phyloP scores from a whole-genome alignment of 2,113 vertebrate species.

The Caracal caracal region DNA sequence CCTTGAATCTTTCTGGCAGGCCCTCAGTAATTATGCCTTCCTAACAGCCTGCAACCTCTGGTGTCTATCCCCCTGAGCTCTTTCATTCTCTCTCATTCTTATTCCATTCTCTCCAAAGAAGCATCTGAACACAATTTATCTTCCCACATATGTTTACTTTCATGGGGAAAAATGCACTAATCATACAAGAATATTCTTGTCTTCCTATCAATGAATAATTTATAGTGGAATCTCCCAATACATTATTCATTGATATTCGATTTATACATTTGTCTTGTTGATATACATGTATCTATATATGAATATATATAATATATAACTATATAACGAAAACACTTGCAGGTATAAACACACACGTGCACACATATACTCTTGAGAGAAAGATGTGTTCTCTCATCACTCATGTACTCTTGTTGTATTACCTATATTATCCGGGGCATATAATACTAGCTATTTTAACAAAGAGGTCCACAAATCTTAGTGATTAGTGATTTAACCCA shows the following conservation, averaged over 20 bases:
- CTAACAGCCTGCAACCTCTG: background rate
- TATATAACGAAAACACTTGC: too few species aligned
- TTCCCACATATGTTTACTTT: background rate
- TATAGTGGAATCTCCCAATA: conserved; percentile 10
- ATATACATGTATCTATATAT: background rate
- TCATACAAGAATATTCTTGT: conserved; percentile 25
- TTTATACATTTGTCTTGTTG: background rate
- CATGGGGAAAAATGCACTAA: background rate
- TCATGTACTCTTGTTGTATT: background rate
- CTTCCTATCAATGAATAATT: conserved; percentile 43
- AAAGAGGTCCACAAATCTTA: background rate
- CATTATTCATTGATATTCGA: background rate
- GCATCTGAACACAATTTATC: background rate
- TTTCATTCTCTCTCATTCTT: background rate
- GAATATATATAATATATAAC: background rate
- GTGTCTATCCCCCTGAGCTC: background rate
- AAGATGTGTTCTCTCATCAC: background rate
- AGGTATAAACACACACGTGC: background rate
- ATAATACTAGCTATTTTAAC: background rate
- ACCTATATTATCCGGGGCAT: background rate
- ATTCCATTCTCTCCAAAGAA: background rate
- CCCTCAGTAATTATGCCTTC: background rate
- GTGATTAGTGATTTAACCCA: background rate
- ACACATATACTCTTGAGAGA: background rate
- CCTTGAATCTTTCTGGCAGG: background rate